A percentile compares a stretch with the other conserved stretches of the same genome.
These are phyloP conservation scores for Muntiacus reevesi DNA, from an alignment of 2,113 vertebrate genomes.

Conservation along the genomic window DNA sequence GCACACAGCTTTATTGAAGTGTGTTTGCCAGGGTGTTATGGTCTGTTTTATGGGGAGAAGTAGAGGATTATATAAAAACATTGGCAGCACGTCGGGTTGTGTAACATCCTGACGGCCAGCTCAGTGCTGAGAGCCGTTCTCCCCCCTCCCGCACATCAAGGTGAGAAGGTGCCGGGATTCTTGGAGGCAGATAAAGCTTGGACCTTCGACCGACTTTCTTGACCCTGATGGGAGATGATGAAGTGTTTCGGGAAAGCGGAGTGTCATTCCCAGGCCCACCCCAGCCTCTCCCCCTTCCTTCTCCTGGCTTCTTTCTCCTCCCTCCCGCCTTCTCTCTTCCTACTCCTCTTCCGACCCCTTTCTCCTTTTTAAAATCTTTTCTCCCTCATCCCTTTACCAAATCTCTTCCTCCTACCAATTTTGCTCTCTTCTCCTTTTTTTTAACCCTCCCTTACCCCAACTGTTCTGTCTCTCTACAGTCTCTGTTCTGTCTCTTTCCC, in stretches of 20 bases:
- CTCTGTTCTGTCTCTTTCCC: background rate
- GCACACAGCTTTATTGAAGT: background rate
- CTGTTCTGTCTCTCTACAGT: background rate
- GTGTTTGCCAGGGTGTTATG: background rate
- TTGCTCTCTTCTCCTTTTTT: background rate
- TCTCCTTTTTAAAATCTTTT: background rate
- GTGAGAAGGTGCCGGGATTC: background rate
- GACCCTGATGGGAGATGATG: background rate
- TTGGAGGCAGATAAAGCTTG: background rate
- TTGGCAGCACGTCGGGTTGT: background rate
- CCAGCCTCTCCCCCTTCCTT: background rate
- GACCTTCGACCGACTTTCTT: accelerated
- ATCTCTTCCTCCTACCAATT: background rate
- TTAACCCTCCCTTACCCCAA: background rate
- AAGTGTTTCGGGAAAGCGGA: accelerated
- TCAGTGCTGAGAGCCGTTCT: background rate
- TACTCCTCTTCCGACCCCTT: background rate
- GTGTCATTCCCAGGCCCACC: too few relatives aligned
- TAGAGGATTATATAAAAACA: slow-evolving; percentile 14
- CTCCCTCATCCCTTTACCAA: background rate
- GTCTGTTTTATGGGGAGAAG: background rate
- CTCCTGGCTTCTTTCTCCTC: too few relatives aligned
- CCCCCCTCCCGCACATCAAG: background rate
- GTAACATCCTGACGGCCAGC: background rate
- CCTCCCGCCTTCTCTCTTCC: background rate